Percentiles rank a stretch among this genome's conserved stretches.
Evolutionary conservation across 2,888 invertebrate species (phyloP).

Genomic region (Platycnemis pennipes): DNA sequence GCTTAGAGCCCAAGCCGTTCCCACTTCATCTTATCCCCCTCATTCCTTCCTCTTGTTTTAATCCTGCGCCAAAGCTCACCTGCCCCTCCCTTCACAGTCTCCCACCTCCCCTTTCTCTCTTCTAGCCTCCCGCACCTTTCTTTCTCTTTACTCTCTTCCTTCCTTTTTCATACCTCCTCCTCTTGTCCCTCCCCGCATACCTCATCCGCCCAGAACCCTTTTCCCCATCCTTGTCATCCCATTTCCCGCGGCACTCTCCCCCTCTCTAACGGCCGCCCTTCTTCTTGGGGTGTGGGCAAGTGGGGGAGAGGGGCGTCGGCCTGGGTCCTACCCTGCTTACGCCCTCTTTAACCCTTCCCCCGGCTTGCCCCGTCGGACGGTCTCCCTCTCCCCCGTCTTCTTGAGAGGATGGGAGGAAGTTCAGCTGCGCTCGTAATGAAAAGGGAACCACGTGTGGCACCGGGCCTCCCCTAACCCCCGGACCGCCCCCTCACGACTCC

Average conservation of each 20-base stretch:
- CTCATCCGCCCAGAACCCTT: neutral
- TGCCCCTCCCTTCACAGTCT: neutral
- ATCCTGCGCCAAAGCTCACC: neutral
- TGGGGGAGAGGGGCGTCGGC: too few relatives aligned
- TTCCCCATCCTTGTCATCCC: neutral
- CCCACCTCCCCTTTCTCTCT: too few relatives aligned
- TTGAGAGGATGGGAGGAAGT: slow-evolving; percentile 38
- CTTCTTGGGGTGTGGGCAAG: neutral
- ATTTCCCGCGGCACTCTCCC: neutral
- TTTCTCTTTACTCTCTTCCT: neutral
- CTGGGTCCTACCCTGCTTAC: neutral
- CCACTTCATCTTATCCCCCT: neutral
- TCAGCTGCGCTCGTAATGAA: slow-evolving; percentile 57
- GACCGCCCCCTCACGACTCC: neutral
- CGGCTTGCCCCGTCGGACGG: neutral
- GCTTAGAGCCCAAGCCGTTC: neutral
- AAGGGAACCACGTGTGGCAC: slow-evolving; percentile 55
- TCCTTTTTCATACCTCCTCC: neutral
- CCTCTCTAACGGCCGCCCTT: neutral
- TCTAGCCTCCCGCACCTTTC: too few relatives aligned
- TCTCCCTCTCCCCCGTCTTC: neutral
- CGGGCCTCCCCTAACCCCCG: neutral
- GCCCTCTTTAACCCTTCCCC: neutral
- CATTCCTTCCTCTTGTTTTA: neutral
- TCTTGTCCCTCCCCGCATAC: neutral